phyloP scores from a whole-genome alignment of 2,888 invertebrate genomes.

The Ochropleura leucogaster region DNA sequence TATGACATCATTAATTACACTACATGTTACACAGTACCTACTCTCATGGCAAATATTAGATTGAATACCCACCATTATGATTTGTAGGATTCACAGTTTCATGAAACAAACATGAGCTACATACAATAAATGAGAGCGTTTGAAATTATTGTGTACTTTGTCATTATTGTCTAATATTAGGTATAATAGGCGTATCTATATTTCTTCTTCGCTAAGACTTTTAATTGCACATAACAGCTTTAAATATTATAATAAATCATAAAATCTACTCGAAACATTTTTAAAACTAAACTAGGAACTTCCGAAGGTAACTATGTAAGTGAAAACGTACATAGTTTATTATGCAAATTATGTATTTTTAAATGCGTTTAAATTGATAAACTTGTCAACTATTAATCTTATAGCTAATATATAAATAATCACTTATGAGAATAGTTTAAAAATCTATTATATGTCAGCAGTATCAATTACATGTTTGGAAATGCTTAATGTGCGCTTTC shows the following conservation, averaged over 20 bases:
- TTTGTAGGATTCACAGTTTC: not conserved
- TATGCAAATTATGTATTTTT: slow-evolving; percentile 45
- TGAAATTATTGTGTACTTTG: not conserved
- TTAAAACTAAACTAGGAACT: slow-evolving; percentile 63
- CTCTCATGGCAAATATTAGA: not conserved
- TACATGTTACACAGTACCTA: slow-evolving; percentile 10
- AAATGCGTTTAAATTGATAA: slow-evolving; percentile 45
- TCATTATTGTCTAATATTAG: slow-evolving; percentile 27
- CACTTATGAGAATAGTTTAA: slow-evolving; percentile 41
- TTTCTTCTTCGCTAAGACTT: slow-evolving; percentile 2
- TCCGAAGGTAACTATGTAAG: slow-evolving; percentile 47
- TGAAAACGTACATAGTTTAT: slow-evolving; percentile 41
- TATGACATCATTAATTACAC: not conserved
- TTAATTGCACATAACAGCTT: not conserved
- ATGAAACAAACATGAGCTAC: slow-evolving; percentile 7
- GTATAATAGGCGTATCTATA: slow-evolving; percentile 1
- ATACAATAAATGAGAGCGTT: not conserved
- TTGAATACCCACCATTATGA: not conserved
- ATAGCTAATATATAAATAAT: slow-evolving; percentile 34
- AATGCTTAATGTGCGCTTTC: slow-evolving; percentile 43
- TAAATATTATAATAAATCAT: slow-evolving; percentile 22
- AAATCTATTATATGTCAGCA: slow-evolving; percentile 31
- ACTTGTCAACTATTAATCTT: slow-evolving; percentile 26
- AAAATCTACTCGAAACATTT: slow-evolving; percentile 19
- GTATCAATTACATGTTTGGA: slow-evolving; percentile 38